Percentiles rank a stretch among this genome's conserved stretches.
Evolutionary conservation across 2,888 invertebrate genomes (phyloP).

Genomic region (Hylaea fasciaria): DNA sequence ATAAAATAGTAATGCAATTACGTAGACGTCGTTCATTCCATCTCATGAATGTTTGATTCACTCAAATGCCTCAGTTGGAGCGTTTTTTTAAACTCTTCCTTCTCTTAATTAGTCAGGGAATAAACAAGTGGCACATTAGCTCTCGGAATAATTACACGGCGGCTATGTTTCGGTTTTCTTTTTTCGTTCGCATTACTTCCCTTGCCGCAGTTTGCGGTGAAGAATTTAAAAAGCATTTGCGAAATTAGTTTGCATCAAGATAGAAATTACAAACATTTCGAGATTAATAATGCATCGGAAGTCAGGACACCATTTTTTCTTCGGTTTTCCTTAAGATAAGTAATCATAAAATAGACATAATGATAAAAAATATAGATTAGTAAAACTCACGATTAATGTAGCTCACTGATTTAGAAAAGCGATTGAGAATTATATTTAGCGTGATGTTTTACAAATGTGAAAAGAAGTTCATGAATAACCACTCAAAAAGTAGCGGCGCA

Average conservation of each 20-base stretch:
- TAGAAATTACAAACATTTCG: conserved; percentile 56
- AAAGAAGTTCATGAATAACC: no score
- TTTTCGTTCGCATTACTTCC: conserved; percentile 59
- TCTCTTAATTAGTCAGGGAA: conserved; percentile 82
- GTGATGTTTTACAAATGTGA: no score
- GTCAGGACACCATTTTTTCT: background rate
- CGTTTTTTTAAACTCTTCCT: conserved; percentile 76
- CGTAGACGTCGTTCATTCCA: conserved; percentile 58
- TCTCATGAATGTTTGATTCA: conserved; percentile 80
- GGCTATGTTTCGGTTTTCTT: conserved; percentile 62
- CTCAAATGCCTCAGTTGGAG: conserved; percentile 64
- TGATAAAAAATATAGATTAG: no score
- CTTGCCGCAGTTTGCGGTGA: conserved; percentile 68
- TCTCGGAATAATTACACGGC: conserved; percentile 79
- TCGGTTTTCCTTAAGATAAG: no score
- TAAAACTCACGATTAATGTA: no score
- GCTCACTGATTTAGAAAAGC: background rate
- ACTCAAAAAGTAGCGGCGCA: background rate
- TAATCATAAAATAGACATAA: no score
- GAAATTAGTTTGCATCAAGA: conserved; percentile 72
- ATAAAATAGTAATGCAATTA: conserved; percentile 54
- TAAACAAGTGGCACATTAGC: conserved; percentile 83
- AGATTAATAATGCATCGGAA: conserved; percentile 25
- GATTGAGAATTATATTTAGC: background rate
- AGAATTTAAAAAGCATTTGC: conserved; percentile 80